Conservation (phyloP, 2,888 invertebrate species). For the Timandra comae region DNA sequence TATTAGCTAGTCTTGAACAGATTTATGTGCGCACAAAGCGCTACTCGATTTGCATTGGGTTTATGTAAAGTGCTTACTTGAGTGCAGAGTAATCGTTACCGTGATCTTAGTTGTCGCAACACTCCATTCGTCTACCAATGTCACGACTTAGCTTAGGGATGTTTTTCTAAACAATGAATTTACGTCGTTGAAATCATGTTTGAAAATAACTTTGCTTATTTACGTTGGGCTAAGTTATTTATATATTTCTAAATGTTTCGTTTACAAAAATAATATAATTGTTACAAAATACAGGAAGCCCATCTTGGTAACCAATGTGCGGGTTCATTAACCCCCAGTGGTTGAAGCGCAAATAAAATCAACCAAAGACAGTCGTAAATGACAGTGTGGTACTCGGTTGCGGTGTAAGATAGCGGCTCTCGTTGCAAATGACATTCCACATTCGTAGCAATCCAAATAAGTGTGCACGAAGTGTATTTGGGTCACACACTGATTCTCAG, state of each 20-base stretch:
- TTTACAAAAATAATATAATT: too few species aligned
- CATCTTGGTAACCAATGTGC: slow-evolving; percentile 28
- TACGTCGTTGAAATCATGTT: too few species aligned
- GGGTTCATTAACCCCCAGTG: slow-evolving; percentile 39
- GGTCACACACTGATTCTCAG: slow-evolving; percentile 63
- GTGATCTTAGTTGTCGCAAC: slow-evolving; percentile 36
- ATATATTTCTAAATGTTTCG: too few species aligned
- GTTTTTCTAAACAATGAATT: too few species aligned
- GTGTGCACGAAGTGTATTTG: slow-evolving; percentile 48
- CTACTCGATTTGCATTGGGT: slow-evolving; percentile 64
- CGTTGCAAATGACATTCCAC: slow-evolving; percentile 59
- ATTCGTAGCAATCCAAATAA: slow-evolving; percentile 56
- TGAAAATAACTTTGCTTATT: too few species aligned
- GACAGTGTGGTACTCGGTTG: slow-evolving; percentile 48
- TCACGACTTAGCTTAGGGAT: slow-evolving; percentile 46
- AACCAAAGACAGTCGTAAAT: slow-evolving; percentile 42
- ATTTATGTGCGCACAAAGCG: slow-evolving; percentile 57
- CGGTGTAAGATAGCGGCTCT: slow-evolving; percentile 58
- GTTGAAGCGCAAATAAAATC: slow-evolving; percentile 48
- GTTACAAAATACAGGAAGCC: too few species aligned
- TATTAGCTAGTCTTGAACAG: slow-evolving; percentile 31
- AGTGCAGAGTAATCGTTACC: slow-evolving; percentile 42
- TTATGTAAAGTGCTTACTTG: slow-evolving; percentile 59
- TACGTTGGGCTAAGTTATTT: too few species aligned
- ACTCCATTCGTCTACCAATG: slow-evolving; percentile 37